phyloP scores from a whole-genome alignment of 2,888 invertebrate species.

The Polymixis lichenea region DNA sequence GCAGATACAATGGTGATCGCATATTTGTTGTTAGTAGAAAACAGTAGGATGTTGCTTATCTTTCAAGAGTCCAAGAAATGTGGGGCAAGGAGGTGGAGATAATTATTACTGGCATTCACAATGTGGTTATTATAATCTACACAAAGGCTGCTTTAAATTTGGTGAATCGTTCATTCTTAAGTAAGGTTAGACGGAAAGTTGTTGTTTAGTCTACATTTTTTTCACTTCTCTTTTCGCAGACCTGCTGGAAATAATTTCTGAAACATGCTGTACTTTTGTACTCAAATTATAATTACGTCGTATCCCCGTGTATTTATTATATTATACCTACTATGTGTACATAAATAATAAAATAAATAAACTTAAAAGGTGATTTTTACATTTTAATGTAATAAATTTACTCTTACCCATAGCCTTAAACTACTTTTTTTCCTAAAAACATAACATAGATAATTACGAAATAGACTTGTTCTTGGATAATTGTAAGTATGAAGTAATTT shows the following conservation, averaged over 20 bases:
- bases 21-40: background rate
- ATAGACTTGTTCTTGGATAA: constrained; percentile 1
- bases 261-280: too few relatives aligned
- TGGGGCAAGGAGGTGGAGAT: too few relatives aligned
- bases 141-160: background rate
- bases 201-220: too few relatives aligned
- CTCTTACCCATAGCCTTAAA: constrained; percentile 76
- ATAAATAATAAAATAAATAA: too few relatives aligned
- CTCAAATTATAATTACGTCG: too few relatives aligned
- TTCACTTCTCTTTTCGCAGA: too few relatives aligned
- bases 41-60: background rate
- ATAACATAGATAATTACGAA: constrained; percentile 24
- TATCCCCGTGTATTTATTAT: too few relatives aligned
- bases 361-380: too few relatives aligned
- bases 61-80: background rate
- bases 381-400: background rate
- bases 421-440: constrained; percentile 67
- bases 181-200: background rate
- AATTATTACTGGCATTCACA: background rate
- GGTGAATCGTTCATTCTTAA: background rate
- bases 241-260: too few relatives aligned
- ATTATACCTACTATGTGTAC: too few relatives aligned
- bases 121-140: background rate
- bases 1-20: background rate
- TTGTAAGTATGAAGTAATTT: constrained; percentile 12